Conservation (phyloP, 2,888 invertebrate species). For the Trichacis sp. region DNA sequence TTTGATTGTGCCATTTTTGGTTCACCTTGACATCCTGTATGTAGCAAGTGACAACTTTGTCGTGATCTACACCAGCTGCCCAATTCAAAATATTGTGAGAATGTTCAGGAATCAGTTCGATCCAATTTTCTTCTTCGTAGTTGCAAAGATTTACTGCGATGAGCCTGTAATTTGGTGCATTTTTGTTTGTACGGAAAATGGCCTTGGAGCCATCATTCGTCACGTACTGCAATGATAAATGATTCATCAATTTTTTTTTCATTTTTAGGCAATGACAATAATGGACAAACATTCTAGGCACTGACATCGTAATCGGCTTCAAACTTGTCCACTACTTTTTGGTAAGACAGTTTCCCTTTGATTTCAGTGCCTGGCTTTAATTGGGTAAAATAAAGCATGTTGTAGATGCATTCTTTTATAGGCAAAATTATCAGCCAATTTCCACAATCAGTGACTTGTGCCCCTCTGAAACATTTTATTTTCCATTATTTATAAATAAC, state of each 20-base stretch:
- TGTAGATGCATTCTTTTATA: slow-evolving; percentile 91
- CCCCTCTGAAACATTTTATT: slow-evolving; percentile 78
- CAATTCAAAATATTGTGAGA: slow-evolving; percentile 90
- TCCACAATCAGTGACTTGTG: slow-evolving; percentile 91
- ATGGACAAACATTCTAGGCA: too few species aligned
- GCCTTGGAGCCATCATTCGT: slow-evolving; percentile 87
- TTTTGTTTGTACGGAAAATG: slow-evolving; percentile 92
- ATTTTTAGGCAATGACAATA: too few species aligned
- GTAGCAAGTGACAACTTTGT: slow-evolving; percentile 89
- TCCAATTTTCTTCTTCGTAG: slow-evolving; percentile 83
- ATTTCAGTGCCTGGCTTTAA: slow-evolving; percentile 77
- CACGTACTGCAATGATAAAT: slow-evolving; percentile 82
- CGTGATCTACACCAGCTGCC: slow-evolving; percentile 85
- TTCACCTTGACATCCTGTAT: slow-evolving; percentile 95
- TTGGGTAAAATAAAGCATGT: slow-evolving; percentile 88
- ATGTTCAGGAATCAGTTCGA: slow-evolving; percentile 85
- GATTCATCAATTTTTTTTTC: too few species aligned
- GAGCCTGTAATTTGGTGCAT: slow-evolving; percentile 92
- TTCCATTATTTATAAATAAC: slow-evolving; percentile 11
- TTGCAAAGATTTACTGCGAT: slow-evolving; percentile 84
- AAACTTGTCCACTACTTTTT: slow-evolving; percentile 87
- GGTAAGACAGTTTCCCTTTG: slow-evolving; percentile 76
- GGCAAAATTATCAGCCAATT: slow-evolving; percentile 87
- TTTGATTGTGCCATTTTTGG: too few species aligned
- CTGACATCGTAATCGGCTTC: slow-evolving; percentile 93